Base-by-base conservation (phyloP, 2,797 vertebrate species). In the Melanotaenia trifasciata region DNA sequence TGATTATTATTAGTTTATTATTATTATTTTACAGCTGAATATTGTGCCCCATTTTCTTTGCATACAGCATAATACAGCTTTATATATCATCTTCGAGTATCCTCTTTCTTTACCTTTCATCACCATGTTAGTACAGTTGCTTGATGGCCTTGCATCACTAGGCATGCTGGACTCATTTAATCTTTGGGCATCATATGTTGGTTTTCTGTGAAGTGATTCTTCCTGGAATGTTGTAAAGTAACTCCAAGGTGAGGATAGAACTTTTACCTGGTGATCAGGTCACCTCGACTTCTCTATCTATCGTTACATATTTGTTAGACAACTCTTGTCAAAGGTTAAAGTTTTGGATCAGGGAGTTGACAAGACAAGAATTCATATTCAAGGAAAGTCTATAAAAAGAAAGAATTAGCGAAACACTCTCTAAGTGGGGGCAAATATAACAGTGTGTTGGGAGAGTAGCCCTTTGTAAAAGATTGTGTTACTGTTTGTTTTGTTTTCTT, bases 111-210 rank as follows among this genome's bases (percentile, higher is more conserved):
- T 38, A 36, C 4, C n/a, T 45, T 11, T 59, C 6, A 9, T 28
- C 7, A 59, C 8, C 2, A 32, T 67, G 6, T 30, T 43, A 20
- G 0, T 35, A 43, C 24, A 33, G 14, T n/a, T 24, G 9, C 18
- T 85, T 77, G 60, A 85, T 67, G 51, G 13, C 18, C n/a, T 53
- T 9, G 12, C 4, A 40, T 30, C 5, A 26, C 26, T 26, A 58
- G 58, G 57, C 16, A 56, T 59, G 16, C 22, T 10, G 16, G 33
- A 18, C 24, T 58, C 22, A 35, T 22, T 3, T 12, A 28, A 16
- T 30, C 1, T 22, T 9, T 38, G n/a, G 33, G 28, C 0, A 6
- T 58, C 22, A 13, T 24, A 10, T 28, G 12, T 58, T 22, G 32
- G 20, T 38, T 16, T 70, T 61, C 45, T n/a, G n/a, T 50, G 13